Conservation (phyloP, 2,888 invertebrate species). For the Nomada ruficornis region DNA sequence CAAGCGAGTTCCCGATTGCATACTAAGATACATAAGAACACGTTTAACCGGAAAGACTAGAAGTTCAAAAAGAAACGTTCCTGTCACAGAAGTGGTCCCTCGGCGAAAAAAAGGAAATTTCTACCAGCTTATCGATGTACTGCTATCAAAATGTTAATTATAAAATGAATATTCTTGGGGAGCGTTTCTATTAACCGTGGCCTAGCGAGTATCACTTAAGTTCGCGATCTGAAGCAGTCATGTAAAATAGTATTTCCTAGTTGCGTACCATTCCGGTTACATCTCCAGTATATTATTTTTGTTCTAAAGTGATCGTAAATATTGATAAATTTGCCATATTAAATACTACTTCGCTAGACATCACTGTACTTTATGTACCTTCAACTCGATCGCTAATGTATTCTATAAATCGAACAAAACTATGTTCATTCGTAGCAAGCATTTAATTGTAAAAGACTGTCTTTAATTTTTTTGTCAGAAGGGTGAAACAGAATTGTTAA, state of each 20-base stretch:
- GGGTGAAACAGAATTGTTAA: too few species aligned
- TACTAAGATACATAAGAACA: slow-evolving; percentile 63
- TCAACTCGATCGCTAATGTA: too few species aligned
- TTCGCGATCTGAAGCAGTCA: neutral
- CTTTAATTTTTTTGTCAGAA: too few species aligned
- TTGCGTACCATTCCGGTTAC: neutral
- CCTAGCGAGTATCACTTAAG: neutral
- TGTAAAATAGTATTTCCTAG: slow-evolving; percentile 24
- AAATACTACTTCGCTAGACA: neutral
- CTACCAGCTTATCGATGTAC: slow-evolving; percentile 37
- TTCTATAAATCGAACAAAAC: too few species aligned
- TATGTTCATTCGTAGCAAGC: too few species aligned
- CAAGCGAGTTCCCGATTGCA: slow-evolving; percentile 57
- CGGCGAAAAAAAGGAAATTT: slow-evolving; percentile 14
- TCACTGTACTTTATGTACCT: too few species aligned
- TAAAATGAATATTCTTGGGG: slow-evolving; percentile 38
- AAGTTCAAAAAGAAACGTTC: slow-evolving; percentile 40
- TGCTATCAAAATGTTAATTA: slow-evolving; percentile 43
- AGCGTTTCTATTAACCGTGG: slow-evolving; percentile 29
- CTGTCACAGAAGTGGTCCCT: slow-evolving; percentile 37
- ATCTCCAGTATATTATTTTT: neutral
- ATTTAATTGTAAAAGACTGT: too few species aligned
- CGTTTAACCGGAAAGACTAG: slow-evolving; percentile 67
- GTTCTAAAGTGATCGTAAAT: neutral
- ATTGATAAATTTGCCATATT: neutral